Conservation (phyloP, 2,113 vertebrate genomes). For the Lepisosteus oculatus region DNA sequence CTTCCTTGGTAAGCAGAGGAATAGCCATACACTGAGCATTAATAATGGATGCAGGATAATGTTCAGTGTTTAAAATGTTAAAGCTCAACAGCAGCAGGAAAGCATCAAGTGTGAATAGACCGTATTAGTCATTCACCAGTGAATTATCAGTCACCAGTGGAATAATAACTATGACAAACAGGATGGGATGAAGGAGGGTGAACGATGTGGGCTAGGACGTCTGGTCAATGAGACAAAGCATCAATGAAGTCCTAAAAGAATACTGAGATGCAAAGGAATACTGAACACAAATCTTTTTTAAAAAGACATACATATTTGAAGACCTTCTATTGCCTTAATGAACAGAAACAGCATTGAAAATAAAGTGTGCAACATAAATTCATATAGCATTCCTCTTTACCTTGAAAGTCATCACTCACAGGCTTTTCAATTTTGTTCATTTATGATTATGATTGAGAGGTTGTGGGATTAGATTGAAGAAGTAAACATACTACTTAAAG, state of each 20-base stretch:
- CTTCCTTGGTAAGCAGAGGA: background rate
- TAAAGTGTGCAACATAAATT: no score
- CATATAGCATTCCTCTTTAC: no score
- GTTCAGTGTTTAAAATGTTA: background rate
- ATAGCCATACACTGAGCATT: background rate
- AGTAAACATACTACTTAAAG: slow-evolving; percentile 12
- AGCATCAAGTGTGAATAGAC: background rate
- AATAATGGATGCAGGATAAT: slow-evolving; percentile 11
- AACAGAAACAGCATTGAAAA: no score
- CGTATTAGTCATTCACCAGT: background rate
- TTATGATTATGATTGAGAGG: slow-evolving; percentile 12
- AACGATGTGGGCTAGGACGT: no score
- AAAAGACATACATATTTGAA: no score
- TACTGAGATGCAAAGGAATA: no score
- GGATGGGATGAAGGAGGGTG: background rate
- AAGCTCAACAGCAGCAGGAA: background rate
- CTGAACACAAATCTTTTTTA: no score
- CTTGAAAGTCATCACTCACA: no score
- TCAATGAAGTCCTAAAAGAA: no score
- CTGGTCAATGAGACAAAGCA: no score
- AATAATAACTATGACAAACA: no score
- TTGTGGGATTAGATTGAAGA: slow-evolving; percentile 5
- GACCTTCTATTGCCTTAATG: no score
- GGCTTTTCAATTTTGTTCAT: slow-evolving; percentile 16
- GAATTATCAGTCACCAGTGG: background rate